These are phyloP conservation scores for Rhinopithecus roxellana DNA, from an alignment of 2,113 vertebrate species.

Conservation along the genomic window DNA sequence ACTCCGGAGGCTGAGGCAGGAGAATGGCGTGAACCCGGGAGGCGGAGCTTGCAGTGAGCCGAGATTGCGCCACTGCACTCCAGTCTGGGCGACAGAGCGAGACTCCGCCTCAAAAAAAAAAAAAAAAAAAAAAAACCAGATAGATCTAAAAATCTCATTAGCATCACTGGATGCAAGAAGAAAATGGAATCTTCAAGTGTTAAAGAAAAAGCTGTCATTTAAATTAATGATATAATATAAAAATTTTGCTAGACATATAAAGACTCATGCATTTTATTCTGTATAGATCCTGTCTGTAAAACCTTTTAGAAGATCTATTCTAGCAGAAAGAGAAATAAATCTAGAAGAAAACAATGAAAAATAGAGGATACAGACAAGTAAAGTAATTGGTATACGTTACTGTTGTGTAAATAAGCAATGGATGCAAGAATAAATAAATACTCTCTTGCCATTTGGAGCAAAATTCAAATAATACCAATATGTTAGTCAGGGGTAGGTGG, in stretches of 20 bases:
- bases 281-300: background rate
- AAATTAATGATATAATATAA: background rate
- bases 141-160: background rate
- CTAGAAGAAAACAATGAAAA: background rate
- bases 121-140: background rate
- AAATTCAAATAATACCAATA: background rate
- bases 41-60: too few species aligned
- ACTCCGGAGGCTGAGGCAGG: too few species aligned
- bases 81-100: too few species aligned
- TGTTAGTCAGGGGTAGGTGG: background rate
- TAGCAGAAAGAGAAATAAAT: background rate
- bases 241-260: background rate
- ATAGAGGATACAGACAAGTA: background rate
- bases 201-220: background rate
- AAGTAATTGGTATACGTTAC: background rate
- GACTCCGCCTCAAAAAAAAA: too few species aligned
- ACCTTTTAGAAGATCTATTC: background rate
- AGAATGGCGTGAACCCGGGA: too few species aligned
- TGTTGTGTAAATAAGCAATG: background rate
- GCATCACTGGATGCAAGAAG: background rate
- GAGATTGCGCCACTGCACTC: too few species aligned
- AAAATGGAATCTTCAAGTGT: background rate
- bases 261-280: background rate
- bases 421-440: background rate
- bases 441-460: background rate